phyloP scores from a whole-genome alignment of 2,113 vertebrate genomes.

The Galeopterus variegatus region DNA sequence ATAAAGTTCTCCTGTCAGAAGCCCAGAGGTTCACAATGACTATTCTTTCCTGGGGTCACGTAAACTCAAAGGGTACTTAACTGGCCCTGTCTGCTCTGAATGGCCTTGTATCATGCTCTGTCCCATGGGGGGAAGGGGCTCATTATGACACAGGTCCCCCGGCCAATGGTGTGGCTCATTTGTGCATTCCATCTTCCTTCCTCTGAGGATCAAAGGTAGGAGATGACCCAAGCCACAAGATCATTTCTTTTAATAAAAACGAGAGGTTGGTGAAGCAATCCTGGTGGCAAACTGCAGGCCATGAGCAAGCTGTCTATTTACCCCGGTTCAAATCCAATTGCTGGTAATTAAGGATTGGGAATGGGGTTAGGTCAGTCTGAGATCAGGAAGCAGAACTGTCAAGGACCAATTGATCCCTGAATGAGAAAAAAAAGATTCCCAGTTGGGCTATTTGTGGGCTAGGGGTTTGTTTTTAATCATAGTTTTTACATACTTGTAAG shows the following conservation, averaged over 20 bases:
- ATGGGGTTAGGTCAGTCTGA: slow-evolving; percentile 61
- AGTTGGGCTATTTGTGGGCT: slow-evolving; percentile 69
- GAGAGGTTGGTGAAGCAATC: background rate
- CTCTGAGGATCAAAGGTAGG: background rate
- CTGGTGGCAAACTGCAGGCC: slow-evolving; percentile 25
- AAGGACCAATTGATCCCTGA: slow-evolving; percentile 70
- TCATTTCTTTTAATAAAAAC: slow-evolving; percentile 2
- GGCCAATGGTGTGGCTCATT: fast-evolving
- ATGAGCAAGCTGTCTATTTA: slow-evolving; percentile 21
- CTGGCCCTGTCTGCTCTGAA: background rate
- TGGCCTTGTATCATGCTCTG: background rate
- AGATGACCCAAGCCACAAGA: background rate
- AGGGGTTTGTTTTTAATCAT: slow-evolving; percentile 71
- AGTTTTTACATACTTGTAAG: slow-evolving; percentile 57
- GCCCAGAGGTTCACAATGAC: background rate
- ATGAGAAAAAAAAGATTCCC: slow-evolving; percentile 60
- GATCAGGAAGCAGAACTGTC: slow-evolving; percentile 71
- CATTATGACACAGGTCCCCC: background rate
- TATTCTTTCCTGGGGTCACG: background rate
- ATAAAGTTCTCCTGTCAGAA: background rate
- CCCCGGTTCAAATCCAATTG: slow-evolving; percentile 19
- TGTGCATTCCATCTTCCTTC: background rate
- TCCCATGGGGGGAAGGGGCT: background rate
- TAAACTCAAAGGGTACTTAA: background rate
- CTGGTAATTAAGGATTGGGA: slow-evolving; percentile 69